Evolutionary conservation across 92 coral and sea anemone genomes (phyloP), one percentile per base, ranked within the genome.

Genomic region (Epizoanthus fatuus): DNA sequence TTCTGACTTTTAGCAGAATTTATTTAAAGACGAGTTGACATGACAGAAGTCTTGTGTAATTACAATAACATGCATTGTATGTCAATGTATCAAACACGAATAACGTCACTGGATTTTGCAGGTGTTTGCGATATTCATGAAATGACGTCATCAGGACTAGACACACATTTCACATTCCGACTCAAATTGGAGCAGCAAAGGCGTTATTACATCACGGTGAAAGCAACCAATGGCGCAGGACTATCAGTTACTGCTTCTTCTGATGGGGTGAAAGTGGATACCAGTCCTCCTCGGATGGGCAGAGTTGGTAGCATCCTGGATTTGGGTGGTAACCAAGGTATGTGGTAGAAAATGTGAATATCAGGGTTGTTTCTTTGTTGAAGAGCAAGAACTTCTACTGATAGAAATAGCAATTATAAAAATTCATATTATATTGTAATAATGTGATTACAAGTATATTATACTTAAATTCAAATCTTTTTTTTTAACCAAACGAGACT

Each of bases 211-310:
- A 90, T 93, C 72, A 95, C 97, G 25, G 96, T 97, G 16, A 93
- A 90, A 47, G 99, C 98, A 56, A 89, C 84, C 29, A 97, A 97
- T 83, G 97, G 91, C 49, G 99, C 97, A 64, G 97, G 99, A 29
- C 85, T 91, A 55, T 90, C 91, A n/a, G 76, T 85, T 63, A 66
- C 84, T 10, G 82, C 93, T 47, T 95, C 84, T 20, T 97, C 99
- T 4, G 93, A 92, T 84, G 98, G 99, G 3, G 87, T 97, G 19
- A 82, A 90, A 44, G 59, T 97, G 1, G 99, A 97, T 68, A 69
- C 79, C 49, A 95, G 92, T 66, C 94, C 98, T 17, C 95, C 99
- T 51, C 38, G 38, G 42, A 52, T 86, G 25, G 92, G 90, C 3
- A 78, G 89, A 2, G 79, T 94, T 42, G 64, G 42, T 38, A 77